Evolutionary conservation across 2,797 vertebrate genomes (phyloP), one percentile per base, ranked within the genome.

Genomic region (Chloroceryle inda): DNA sequence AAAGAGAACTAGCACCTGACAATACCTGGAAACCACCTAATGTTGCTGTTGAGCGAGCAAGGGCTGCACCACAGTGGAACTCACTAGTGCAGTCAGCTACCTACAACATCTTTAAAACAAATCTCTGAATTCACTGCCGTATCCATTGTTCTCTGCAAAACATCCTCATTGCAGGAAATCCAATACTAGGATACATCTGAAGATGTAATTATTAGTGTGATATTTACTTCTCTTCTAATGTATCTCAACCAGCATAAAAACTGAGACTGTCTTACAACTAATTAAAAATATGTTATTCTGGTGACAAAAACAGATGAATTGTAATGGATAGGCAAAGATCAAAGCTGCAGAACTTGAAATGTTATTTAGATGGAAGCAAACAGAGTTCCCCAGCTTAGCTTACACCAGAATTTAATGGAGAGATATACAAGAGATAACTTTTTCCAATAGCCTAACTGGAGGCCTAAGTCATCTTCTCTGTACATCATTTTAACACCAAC

Each of bases 181-280:
- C 69, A 97, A 37, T 89, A 85, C 75, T 95, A 94, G 96, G 95
- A 96, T 92, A 95, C 95, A 97, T 94, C 94, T 97, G 96, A 97
- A 91, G 88, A 96, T 95, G 91, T 88, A 89, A 94, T 96, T 96
- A 97, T 96, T 95, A 82, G 85, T 91, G 76, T 64, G 90, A 58
- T 91, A 93, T 66, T 94, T 49, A 89, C 58, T 56, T 85, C 94
- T 96, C 67, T 85, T 91, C 81, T 73, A 94, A 93, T 71, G 83
- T 64, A 80, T 55, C 73, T 91, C 88, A 83, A 13, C 73, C 56
- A 76, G 91, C 76, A 69, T 61, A 93, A 97, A 97, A 95, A 52
- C 26, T 33, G 59, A 77, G 77, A 11, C 76, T 92, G 73, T 61
- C 91, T 88, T 45, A 95, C 55, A 93, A 80, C 55, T 89, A 92